Evolutionary conservation across 92 coral and sea anemone species (phyloP), one percentile per base, ranked within the genome.

Genomic region (Desmophyllum pertusum): DNA sequence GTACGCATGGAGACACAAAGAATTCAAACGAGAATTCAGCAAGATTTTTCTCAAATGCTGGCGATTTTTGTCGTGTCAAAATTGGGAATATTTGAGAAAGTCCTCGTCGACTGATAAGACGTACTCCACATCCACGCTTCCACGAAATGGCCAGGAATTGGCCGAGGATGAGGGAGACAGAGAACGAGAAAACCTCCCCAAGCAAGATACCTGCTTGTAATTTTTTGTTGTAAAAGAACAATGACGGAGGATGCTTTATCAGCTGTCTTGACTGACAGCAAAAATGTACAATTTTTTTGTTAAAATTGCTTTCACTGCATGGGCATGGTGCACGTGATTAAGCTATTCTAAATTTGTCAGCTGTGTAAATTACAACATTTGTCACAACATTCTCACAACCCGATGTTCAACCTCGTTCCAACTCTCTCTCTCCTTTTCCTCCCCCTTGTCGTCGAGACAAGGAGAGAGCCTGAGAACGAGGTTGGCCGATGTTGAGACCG

Each of bases 1-100:
- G 53, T 92, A 95, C 40, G 94, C 96, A 2, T 95, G 93, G 89
- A 88, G 94, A 13, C 94, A 90, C 59, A 95, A 82, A 37, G 96
- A 93, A 45, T 90, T 92, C 76, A 85, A 92, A 30, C 77, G 89
- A 52, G 94, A 95, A 77, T 95, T 95, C 45, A 76, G 6, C 70
- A 92, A 90, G 86, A 90, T 92, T 35, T 71, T 92, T 37, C 78
- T 53, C 43, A 61, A 79, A 33, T 70, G 80, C 42, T 77, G 87
- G 76, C 70, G 53, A 40, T 67, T 86, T 48, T 71, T 62, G 31
- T 31, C 79, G 11, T 92, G 95, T 52, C 77, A 70, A 65, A n/a
- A 83, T 31, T 83, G 72, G 73, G 29, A 65, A 6, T 27, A 46
- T 29, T 43, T 46, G 42, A 64, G 6, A 23, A 64, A 30, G 14